Evolutionary conservation across 2,797 vertebrate species (phyloP).

Genomic region (Poecilia velifera): DNA sequence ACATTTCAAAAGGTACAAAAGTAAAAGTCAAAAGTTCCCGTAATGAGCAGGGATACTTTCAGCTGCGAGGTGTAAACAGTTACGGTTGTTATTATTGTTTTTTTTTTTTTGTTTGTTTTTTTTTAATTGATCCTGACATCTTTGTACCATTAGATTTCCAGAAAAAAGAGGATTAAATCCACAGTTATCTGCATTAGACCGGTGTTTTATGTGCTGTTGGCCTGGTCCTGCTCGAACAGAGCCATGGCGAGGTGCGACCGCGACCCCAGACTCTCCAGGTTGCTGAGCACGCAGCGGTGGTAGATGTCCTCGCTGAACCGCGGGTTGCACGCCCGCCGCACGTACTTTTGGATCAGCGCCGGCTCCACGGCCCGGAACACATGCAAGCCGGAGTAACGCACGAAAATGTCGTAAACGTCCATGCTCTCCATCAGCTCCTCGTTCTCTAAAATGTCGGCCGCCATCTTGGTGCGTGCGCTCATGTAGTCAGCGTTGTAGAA

Average conservation of each 20-base stretch:
- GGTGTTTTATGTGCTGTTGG: conserved; percentile 89
- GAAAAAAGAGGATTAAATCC: neutral
- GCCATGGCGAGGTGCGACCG: conserved; percentile 93
- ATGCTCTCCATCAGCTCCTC: conserved; percentile 94
- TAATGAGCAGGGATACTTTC: conserved; percentile 10
- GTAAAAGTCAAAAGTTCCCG: conserved; percentile 10
- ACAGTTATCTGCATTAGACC: neutral
- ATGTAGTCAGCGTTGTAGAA: conserved; percentile 98
- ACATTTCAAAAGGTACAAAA: conserved; percentile 1
- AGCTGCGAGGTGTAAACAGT: neutral
- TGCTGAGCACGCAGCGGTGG: conserved; percentile 95
- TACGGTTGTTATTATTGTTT: neutral
- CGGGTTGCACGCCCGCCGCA: conserved; percentile 87
- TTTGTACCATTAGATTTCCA: neutral
- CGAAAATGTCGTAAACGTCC: conserved; percentile 95
- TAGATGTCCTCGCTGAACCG: conserved; percentile 94
- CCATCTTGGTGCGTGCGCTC: conserved; percentile 91
- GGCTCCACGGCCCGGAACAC: conserved; percentile 96
- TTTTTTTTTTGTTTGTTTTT: neutral
- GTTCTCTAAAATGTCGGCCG: conserved; percentile 88
- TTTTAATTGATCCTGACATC: conserved; percentile 1
- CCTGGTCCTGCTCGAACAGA: conserved; percentile 96
- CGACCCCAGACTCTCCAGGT: conserved; percentile 91
- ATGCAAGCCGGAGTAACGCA: conserved; percentile 94
- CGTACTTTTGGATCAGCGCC: conserved; percentile 92